Percentiles rank a stretch among this genome's conserved stretches.
phyloP scores from a whole-genome alignment of 2,113 vertebrate genomes.

The Origma solitaria region DNA sequence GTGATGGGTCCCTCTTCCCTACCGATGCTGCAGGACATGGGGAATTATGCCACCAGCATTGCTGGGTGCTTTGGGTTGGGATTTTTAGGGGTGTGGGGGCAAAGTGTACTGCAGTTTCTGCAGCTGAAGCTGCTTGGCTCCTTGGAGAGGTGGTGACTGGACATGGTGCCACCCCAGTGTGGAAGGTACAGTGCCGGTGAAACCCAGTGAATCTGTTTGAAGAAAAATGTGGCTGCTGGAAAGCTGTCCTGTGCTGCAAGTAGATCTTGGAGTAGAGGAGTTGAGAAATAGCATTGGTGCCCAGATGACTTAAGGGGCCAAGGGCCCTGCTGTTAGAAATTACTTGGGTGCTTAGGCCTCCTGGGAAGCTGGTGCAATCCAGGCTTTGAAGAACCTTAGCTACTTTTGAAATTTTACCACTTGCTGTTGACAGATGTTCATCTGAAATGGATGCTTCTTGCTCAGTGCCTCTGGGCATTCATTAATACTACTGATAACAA shows the following conservation, averaged over 20 bases:
- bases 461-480: conserved; percentile 15
- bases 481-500: conserved; percentile 45
- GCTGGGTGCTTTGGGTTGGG: background rate
- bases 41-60: background rate
- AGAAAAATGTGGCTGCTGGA: background rate
- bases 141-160: background rate
- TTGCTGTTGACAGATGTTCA: conserved; percentile 41
- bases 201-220: background rate
- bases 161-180: background rate
- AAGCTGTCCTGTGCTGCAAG: background rate
- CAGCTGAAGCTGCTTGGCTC: background rate
- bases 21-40: background rate
- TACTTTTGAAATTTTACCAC: conserved; percentile 22
- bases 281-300: background rate
- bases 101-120: background rate
- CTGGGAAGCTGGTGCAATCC: background rate
- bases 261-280: background rate
- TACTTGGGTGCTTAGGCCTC: background rate
- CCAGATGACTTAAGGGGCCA: background rate
- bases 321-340: background rate
- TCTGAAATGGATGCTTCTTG: conserved; percentile 50
- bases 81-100: background rate
- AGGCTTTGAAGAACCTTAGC: background rate
- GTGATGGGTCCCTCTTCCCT: background rate
- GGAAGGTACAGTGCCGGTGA: background rate